Evolutionary conservation across 2,113 vertebrate species (phyloP), one percentile per base, ranked within the genome.

Genomic region (Ophthalmolycus amberensis): DNA sequence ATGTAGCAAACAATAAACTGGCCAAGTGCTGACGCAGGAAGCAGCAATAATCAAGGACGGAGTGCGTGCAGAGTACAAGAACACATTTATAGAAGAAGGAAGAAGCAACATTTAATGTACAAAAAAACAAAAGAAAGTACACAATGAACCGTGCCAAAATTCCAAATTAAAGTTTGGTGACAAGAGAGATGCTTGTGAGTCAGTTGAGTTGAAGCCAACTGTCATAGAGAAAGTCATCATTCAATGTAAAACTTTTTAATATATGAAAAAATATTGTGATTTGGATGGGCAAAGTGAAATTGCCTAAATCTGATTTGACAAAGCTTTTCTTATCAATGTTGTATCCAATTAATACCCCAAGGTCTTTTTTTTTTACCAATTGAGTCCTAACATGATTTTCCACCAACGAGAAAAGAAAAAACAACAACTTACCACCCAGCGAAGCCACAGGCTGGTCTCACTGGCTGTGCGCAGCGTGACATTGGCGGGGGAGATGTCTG

Each of bases 371-470:
- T 77, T 77, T 82, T 46, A 18, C 10, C 69, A 69, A 22, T 83
- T 85, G 38, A 46, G 29, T 71, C 11, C 50, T 29, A 46, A 77
- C 52, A 48, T 20, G 69, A 85, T 62, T 82, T 80, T 76, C 60
- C 38, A 75, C 27, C 48, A 67, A 80, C 1, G 20, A 80, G 25
- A 54, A 15, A 20, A 48, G 38, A 48, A 14, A 48, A 18, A 46
- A 14, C 1, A 46, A 15, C 5, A 15, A 59, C 97, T 91, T 88
- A 99, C 98, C 98, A 97, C 95, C 98, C 98, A 99, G 87, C 98
- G 96, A 52, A 99, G 96, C 98, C 98, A 99, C 80, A 99, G 94
- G 90, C 98, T 99, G 94, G 98, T 99, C 95, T 99, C 97, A 0
- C 98, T 99, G 90, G 98, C 98, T 0, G 97, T 99, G 74, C 98